Conservation (phyloP, 2,113 vertebrate species). For the Copsychus sechellarum region DNA sequence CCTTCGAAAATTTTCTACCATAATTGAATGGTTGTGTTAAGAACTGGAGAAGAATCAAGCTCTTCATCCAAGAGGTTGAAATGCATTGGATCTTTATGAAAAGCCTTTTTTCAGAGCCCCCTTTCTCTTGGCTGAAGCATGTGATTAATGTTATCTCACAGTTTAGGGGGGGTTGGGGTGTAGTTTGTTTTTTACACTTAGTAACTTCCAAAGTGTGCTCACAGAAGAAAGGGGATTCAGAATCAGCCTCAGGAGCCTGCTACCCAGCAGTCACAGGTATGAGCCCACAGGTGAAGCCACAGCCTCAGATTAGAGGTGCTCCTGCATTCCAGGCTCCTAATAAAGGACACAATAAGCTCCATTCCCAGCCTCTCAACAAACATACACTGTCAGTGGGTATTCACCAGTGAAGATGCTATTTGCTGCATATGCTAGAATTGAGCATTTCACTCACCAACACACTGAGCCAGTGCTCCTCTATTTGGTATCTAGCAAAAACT, state of each 20-base stretch:
- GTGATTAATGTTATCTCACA: background rate
- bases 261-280: background rate
- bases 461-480: background rate
- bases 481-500: background rate
- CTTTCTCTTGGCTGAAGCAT: background rate
- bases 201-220: background rate
- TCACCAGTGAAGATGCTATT: background rate
- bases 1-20: background rate
- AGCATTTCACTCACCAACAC: background rate
- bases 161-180: background rate
- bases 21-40: background rate
- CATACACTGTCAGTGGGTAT: background rate
- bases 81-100: background rate
- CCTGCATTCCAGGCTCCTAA: background rate
- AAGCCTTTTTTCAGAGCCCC: background rate
- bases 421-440: background rate
- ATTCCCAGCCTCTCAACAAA: background rate
- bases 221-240: background rate
- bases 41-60: background rate
- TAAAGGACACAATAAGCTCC: background rate
- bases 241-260: accelerated
- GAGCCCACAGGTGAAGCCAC: background rate
- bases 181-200: background rate
- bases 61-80: background rate
- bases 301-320: background rate